These are phyloP conservation scores for Trachymyrmex septentrionalis DNA, from an alignment of 1,140 invertebrate species.

Conservation along the genomic window DNA sequence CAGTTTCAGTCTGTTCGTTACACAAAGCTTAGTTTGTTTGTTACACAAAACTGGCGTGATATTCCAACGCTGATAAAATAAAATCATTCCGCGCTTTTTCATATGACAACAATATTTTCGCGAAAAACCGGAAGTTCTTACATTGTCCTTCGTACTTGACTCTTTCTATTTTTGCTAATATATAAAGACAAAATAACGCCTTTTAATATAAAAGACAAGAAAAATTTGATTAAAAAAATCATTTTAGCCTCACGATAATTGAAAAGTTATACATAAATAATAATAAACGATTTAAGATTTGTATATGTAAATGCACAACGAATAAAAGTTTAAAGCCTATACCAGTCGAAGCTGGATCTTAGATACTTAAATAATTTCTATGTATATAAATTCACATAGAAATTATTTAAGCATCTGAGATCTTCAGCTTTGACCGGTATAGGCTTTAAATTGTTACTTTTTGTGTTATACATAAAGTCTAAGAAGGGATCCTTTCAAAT, in stretches of 20 bases:
- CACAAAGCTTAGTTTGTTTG: slow-evolving; percentile 54
- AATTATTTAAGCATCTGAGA: too few species aligned
- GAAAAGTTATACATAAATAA: neutral
- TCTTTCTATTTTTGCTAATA: slow-evolving; percentile 24
- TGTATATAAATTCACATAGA: too few species aligned
- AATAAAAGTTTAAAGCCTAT: too few species aligned
- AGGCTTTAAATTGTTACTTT: too few species aligned
- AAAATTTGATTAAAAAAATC: neutral
- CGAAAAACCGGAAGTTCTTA: slow-evolving; percentile 26
- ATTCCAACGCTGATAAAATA: slow-evolving; percentile 7
- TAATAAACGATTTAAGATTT: too few species aligned
- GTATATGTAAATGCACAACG: too few species aligned
- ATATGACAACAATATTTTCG: slow-evolving; percentile 39
- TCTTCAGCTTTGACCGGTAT: too few species aligned
- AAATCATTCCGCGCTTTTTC: slow-evolving; percentile 16
- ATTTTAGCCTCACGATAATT: neutral
- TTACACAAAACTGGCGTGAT: slow-evolving; percentile 50
- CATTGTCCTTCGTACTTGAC: neutral
- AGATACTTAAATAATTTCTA: too few species aligned
- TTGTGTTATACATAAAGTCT: too few species aligned
- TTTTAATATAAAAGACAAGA: neutral
- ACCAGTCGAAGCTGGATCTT: too few species aligned
- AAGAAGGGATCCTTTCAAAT: too few species aligned
- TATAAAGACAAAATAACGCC: neutral
- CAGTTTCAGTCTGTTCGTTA: slow-evolving; percentile 49